Conservation (phyloP, 2,113 vertebrate species). For the Sphaerodactylus townsendi region DNA sequence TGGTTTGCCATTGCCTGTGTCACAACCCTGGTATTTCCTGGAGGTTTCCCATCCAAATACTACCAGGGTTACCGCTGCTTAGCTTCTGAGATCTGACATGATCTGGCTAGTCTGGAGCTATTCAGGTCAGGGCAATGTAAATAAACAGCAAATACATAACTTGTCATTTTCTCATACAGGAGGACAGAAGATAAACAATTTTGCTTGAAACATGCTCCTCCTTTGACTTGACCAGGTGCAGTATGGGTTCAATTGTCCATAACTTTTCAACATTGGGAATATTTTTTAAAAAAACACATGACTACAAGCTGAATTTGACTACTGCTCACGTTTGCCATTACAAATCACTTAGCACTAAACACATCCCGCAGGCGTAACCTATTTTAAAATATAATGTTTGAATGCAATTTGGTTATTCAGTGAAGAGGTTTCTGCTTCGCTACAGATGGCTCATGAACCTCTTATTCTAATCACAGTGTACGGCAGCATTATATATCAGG, state of each 20-base stretch:
- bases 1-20: too few relatives aligned
- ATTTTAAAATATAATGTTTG: conserved; percentile 36
- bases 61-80: too few relatives aligned
- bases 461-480: conserved; percentile 29
- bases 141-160: too few relatives aligned
- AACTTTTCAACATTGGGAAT: not conserved
- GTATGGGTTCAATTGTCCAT: not conserved
- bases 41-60: too few relatives aligned
- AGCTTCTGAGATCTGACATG: too few relatives aligned
- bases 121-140: not conserved
- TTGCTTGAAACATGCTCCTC: not conserved
- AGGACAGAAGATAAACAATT: not conserved
- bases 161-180: not conserved
- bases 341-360: conserved; percentile 6
- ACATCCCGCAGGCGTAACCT: not conserved
- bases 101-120: too few relatives aligned
- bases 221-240: not conserved
- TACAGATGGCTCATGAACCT: conserved; percentile 32
- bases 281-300: not conserved
- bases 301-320: not conserved
- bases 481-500: conserved; percentile 7
- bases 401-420: not conserved
- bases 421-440: conserved; percentile 19
- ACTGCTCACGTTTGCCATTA: not conserved
- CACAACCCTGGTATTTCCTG: too few relatives aligned